A percentile compares a stretch with the other conserved stretches of the same genome.
Conservation (phyloP, 1,140 invertebrate genomes). For the Agrypnia vestita region DNA sequence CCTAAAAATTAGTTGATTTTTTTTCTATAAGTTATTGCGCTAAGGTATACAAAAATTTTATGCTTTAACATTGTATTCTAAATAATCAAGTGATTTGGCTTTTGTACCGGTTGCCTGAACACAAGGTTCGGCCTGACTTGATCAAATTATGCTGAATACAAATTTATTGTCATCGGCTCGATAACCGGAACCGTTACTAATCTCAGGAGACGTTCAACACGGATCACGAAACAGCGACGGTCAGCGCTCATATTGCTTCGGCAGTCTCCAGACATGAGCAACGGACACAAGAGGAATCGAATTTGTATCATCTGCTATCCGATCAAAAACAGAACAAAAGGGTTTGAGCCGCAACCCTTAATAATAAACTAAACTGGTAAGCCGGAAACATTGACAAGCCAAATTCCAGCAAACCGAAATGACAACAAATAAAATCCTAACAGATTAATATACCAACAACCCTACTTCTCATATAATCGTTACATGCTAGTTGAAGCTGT, state of each 20-base stretch:
- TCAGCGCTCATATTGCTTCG: neutral
- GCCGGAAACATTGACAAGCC: too few relatives aligned
- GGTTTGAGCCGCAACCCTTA: too few relatives aligned
- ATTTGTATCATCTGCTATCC: neutral
- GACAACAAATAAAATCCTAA: too few relatives aligned
- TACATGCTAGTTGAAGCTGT: too few relatives aligned
- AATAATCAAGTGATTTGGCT: neutral
- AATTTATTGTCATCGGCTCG: neutral
- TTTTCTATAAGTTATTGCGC: too few relatives aligned
- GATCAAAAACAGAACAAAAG: too few relatives aligned
- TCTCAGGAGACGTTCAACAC: neutral
- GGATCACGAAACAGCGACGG: neutral
- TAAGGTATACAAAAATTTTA: too few relatives aligned
- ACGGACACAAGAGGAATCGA: neutral
- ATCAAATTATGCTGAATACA: slow-evolving; percentile 1
- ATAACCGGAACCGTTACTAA: neutral
- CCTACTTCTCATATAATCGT: too few relatives aligned
- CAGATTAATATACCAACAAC: too few relatives aligned
- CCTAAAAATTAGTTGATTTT: too few relatives aligned
- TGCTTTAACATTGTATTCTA: neutral
- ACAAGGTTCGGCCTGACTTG: neutral
- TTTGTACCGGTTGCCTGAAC: neutral
- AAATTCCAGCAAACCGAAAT: too few relatives aligned
- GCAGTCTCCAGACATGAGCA: neutral
- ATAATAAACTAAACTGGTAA: too few relatives aligned